phyloP scores from a whole-genome alignment of 2,888 invertebrate species.

The Tolmerus cingulatus region DNA sequence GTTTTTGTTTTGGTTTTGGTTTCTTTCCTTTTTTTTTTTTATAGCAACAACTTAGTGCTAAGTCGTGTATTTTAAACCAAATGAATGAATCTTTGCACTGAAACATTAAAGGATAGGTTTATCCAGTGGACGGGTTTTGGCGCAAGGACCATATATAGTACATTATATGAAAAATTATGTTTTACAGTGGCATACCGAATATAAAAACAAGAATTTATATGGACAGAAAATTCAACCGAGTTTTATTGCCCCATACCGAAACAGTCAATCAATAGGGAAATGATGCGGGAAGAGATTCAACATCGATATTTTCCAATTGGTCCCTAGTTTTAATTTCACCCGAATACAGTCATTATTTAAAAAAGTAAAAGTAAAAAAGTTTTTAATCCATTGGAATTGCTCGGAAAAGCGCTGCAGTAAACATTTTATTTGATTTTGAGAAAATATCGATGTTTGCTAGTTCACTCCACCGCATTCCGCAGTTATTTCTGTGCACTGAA shows the following conservation, averaged over 20 bases:
- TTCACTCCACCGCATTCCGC: background rate
- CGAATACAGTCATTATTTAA: background rate
- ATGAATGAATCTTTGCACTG: conserved; percentile 34
- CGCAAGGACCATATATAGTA: background rate
- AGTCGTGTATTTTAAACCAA: conserved; percentile 30
- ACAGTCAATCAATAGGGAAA: background rate
- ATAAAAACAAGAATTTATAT: background rate
- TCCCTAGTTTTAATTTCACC: background rate
- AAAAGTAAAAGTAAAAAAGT: background rate
- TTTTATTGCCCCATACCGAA: background rate
- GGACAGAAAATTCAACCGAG: background rate
- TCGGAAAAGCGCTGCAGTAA: background rate
- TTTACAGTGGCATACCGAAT: background rate
- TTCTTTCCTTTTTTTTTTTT: conserved; percentile 9
- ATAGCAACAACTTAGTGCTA: conserved; percentile 37
- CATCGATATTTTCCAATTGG: background rate
- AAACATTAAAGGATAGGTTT: background rate
- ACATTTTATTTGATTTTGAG: background rate
- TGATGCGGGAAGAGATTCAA: background rate
- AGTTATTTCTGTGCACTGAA: background rate
- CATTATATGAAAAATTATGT: too few species aligned
- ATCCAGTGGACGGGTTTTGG: background rate
- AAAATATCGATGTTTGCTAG: background rate
- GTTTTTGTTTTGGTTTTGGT: too few species aligned
- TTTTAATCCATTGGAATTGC: background rate